A percentile compares a stretch with the other conserved stretches of the same genome.
These are phyloP conservation scores for Zophobas morio DNA, from an alignment of 1,140 invertebrate species.

Conservation along the genomic window DNA sequence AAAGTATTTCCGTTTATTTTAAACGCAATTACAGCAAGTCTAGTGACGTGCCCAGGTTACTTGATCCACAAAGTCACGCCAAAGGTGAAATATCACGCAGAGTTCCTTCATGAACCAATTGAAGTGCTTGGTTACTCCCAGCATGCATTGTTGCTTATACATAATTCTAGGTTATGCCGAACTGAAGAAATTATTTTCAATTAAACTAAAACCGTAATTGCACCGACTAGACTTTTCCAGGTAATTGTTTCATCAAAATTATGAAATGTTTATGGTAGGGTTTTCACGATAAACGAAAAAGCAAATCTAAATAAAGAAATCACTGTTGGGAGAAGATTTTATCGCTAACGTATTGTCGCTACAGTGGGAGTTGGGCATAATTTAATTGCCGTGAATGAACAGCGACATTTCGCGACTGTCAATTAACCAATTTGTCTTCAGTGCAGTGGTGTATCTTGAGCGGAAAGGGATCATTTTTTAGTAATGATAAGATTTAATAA, in stretches of 20 bases:
- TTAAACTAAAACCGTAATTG: slow-evolving; percentile 26
- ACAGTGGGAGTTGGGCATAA: neutral
- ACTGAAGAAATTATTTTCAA: slow-evolving; percentile 34
- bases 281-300: neutral
- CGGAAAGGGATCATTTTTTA: too few species aligned
- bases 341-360: neutral
- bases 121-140: slow-evolving; percentile 43
- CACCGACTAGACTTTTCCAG: slow-evolving; percentile 7
- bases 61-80: slow-evolving; percentile 44
- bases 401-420: neutral
- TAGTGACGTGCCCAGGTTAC: slow-evolving; percentile 31
- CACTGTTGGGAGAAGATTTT: neutral
- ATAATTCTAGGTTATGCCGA: slow-evolving; percentile 30
- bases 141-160: slow-evolving; percentile 44
- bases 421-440: too few species aligned
- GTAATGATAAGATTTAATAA: too few species aligned
- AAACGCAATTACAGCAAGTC: slow-evolving; percentile 35
- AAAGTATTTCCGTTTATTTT: slow-evolving; percentile 45
- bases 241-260: slow-evolving; percentile 22
- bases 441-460: too few species aligned
- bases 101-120: slow-evolving; percentile 44
- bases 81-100: slow-evolving; percentile 51
- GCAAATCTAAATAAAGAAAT: neutral
- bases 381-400: slow-evolving; percentile 9
- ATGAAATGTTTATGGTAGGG: neutral